These are phyloP conservation scores for Tryphoninae sp. DNA, from an alignment of 2,888 invertebrate species.

Conservation along the genomic window DNA sequence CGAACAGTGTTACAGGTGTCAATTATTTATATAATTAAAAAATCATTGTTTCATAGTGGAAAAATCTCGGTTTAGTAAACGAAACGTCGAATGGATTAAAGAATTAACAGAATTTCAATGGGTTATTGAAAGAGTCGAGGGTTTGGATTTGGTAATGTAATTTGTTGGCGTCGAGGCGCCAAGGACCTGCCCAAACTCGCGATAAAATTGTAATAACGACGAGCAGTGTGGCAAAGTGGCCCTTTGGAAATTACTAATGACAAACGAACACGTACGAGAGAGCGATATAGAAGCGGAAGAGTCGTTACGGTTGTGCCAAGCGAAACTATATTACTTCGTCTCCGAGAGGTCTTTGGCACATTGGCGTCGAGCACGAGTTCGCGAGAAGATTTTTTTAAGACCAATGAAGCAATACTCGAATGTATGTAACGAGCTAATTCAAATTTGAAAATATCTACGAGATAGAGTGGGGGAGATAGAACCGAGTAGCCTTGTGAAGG, in stretches of 20 bases:
- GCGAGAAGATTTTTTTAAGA: not conserved
- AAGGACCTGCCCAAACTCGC: conserved; percentile 6
- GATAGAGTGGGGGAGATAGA: too few species aligned
- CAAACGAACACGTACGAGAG: not conserved
- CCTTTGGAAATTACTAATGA: conserved; percentile 30
- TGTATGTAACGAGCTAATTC: too few species aligned
- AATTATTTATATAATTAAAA: not conserved
- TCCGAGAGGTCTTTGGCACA: conserved; percentile 16
- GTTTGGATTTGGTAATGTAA: not conserved
- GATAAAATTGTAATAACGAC: conserved; percentile 31
- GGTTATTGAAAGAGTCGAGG: not conserved
- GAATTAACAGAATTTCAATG: not conserved
- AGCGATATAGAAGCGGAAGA: conserved; percentile 23
- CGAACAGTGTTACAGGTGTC: not conserved
- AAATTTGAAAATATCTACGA: too few species aligned
- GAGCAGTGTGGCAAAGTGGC: conserved; percentile 2
- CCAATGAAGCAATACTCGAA: not conserved
- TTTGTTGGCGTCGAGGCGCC: not conserved
- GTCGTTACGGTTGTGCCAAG: conserved; percentile 22
- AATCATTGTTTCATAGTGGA: not conserved
- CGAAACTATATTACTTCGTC: conserved; percentile 47
- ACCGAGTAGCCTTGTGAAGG: too few species aligned
- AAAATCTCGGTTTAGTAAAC: not conserved
- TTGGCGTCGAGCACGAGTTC: conserved; percentile 18
- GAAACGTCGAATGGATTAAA: not conserved